Base-by-base conservation (phyloP, 2,797 vertebrate genomes). In the Phyllotis vaccarum region DNA sequence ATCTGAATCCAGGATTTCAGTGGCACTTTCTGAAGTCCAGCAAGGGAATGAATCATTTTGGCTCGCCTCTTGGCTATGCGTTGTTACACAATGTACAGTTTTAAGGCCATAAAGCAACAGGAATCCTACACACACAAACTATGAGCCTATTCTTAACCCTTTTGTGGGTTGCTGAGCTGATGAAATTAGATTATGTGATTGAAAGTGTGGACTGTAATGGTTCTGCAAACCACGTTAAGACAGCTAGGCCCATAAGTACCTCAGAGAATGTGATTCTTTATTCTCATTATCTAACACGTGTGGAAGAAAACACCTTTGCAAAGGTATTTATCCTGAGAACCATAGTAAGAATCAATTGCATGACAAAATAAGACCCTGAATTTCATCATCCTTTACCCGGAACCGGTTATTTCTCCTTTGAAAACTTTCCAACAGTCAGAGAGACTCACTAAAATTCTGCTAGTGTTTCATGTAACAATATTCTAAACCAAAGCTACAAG, bases 111-210 rank as follows among this genome's bases (percentile, higher is more conserved):
- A 91, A 79, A 52, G n/a, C 76, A 66, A 78, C 37, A 54, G 86
- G 93, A 94, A 78, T 93, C 29, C 52, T 86, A 93, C 68, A 90
- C 19, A 49, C 8, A 96, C 31, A 19, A 93, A 80, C 86, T 75
- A 37, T 46, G 17, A n/a, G 24, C 34, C 37, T 75, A 52, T 79
- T 74, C 52, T 87, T 87, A 82, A 96, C 83, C 49, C 62, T 89
- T 95, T 66, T 34, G 86, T 76, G 94, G 83, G 93, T 91, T 58
- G 89, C 46, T 95, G 64, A 76, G 43, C 68, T 89, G 16, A 56
- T 75, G 62, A 24, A 93, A 91, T 89, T 89, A 74, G 91, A 89
- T 81, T 90, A 91, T 91, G 75, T 40, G 89, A 94, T 95, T 89
- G 34, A 85, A 93, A 87, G 70, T 54, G 40, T 52, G 40, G 9